Base-by-base conservation (phyloP, 2,113 vertebrate genomes). In the Perca fluviatilis region DNA sequence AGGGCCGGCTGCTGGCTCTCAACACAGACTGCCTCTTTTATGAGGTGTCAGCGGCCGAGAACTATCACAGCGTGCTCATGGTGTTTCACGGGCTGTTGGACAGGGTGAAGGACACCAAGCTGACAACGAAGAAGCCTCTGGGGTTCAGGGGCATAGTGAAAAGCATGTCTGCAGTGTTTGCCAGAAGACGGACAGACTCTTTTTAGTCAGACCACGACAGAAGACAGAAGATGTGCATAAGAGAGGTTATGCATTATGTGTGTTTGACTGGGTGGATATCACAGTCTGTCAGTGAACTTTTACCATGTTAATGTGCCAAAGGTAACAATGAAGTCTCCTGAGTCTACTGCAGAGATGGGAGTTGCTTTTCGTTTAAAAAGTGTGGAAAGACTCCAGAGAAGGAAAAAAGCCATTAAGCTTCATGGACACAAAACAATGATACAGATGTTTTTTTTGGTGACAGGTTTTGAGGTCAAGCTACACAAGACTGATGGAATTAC, bases 1-100 rank as follows among this genome's bases (percentile, higher is more conserved):
- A 97, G 88, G 96, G 96, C 13, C 89, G 95, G 50, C 94, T 96
- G 58, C 92, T 97, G 86, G 96, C 96, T n/a, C 93, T 96, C 57
- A 94, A 94, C 67, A 90, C 94, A 9, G 93, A 95, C 92, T 97
- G 96, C n/a, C 95, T 93, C 64, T 97, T 97, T 91, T 97, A 96
- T 0, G 96, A 97, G 84, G 96, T 96, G 50, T 97, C 97, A 0
- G 96, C 95, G 0, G 96, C 97, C 0, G 97, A 97, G 88, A 95
- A 96, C 85, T 97, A 97, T 84, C 96, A 97, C 0, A 95, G 96
- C 5, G 95, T 96, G 10, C 94, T 96, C 51, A 91, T 94, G 90
- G 95, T 95, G 65, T 97, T 97, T 88, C 96, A 96, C 1, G 94
- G 95, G 62, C 94, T 97, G 84, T 92, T 96, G 3, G 90, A 95